Evolutionary conservation across 2,888 invertebrate genomes (phyloP).

Genomic region (Zygogramma bicolorata): DNA sequence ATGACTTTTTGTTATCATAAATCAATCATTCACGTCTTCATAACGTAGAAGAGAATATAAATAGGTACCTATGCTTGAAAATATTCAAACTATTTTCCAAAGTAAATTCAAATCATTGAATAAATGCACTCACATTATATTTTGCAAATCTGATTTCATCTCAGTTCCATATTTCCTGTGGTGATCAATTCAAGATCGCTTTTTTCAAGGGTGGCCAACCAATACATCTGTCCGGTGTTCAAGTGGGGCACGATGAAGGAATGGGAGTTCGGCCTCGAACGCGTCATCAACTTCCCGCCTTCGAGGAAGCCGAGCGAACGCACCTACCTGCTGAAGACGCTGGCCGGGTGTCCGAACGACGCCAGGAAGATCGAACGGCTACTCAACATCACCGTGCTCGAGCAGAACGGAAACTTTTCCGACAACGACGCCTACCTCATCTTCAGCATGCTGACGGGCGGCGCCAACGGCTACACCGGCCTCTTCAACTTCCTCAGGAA

Average conservation of each 20-base stretch:
- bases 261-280: slow-evolving; percentile 85
- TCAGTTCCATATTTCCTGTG: background rate
- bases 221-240: slow-evolving; percentile 84
- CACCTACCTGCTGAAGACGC: slow-evolving; percentile 81
- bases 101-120: too few relatives aligned
- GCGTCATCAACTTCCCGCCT: slow-evolving; percentile 81
- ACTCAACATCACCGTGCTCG: slow-evolving; percentile 77
- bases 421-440: slow-evolving; percentile 82
- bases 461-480: slow-evolving; percentile 78
- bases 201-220: slow-evolving; percentile 76
- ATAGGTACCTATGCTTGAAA: too few relatives aligned
- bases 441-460: slow-evolving; percentile 80
- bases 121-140: too few relatives aligned
- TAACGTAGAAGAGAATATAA: too few relatives aligned
- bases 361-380: slow-evolving; percentile 76
- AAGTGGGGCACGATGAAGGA: slow-evolving; percentile 84
- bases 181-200: background rate
- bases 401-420: slow-evolving; percentile 79
- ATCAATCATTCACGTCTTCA: too few relatives aligned
- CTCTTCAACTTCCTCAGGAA: slow-evolving; percentile 78
- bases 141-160: too few relatives aligned
- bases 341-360: slow-evolving; percentile 84
- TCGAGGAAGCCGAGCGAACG: slow-evolving; percentile 80
- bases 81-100: too few relatives aligned
- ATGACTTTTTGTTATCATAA: too few relatives aligned